Base-by-base conservation (phyloP, 2,113 vertebrate genomes). In the Eidolon helvum region DNA sequence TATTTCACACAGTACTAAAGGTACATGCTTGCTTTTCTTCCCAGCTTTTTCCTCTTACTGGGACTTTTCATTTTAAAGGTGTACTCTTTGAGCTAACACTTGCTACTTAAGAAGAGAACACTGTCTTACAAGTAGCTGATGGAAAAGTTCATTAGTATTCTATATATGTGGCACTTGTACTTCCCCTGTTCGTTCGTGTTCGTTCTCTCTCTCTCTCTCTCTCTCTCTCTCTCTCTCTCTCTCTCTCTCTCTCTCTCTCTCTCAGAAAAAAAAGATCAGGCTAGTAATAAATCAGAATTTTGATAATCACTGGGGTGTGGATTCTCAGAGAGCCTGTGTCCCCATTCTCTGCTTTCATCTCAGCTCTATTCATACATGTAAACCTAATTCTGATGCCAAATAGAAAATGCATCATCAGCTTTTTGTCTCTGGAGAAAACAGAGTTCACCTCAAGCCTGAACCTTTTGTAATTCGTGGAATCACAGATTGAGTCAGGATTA, bases 121-220 rank as follows among this genome's bases (percentile, higher is more conserved):
- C 11, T 92, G 38, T 83, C 79, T 75, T 87, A 55, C 21, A 89
- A 93, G 83, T 33, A 35, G 50, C 45, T 92, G 95, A 77, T 96
- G 59, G 75, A 85, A 94, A 90, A 71, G 30, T 55, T 94, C 75
- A 92, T 96, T 92, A 95, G 82, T 69, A 71, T 71, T 92, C 79
- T 90, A n/a, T 85, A 16, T 57, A 59, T 40, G 18, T 19, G 71
- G 12, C 57, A 24, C 53, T 66, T 95, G 16, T 40, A 18, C 28
- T 75, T 92, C 53, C 28, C 26, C 43, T 45, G 15, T 14, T 55
- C 26, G 53, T 21, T 75, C 45, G 74, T 50, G 91, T 55, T 90
- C 38, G 72, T 35, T 92, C 59, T 89, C 38, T 79, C 26, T 61
- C 30, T 74, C 38, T 26, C 40, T 15, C 18, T 48, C 26, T 55